Evolutionary conservation across 2,113 vertebrate species (phyloP), one percentile per base, ranked within the genome.

Genomic region (Argyrosomus japonicus): DNA sequence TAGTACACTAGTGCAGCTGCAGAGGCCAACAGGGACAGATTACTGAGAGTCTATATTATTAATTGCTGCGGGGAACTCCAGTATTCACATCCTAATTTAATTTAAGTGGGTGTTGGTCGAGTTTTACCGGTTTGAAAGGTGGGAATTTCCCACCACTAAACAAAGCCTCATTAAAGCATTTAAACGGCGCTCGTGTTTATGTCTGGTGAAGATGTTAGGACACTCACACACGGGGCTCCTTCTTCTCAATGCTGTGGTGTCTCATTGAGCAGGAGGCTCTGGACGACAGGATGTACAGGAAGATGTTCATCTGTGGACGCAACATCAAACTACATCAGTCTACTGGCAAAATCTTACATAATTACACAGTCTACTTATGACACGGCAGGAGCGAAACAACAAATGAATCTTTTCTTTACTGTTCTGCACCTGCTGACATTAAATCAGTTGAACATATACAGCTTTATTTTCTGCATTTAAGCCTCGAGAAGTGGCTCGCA

Each of bases 201-300:
- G 14, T 29, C 23, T 5, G 43, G 7, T 25, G 12, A 40, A 64
- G 23, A 12, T 2, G 27, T 18, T 1, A 25, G 7, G 32, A 45
- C 23, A 97, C 97, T 98, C 93, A 99, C 97, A 91, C 94, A 0
- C 95, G 93, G 15, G 94, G 92, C 81, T 95, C 94, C 77, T 96
- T 98, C 96, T 97, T 99, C 89, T 99, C 96, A 0, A 97, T 96
- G 89, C 95, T 95, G 91, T 96, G 95, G 69, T 94, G 95, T 5
- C 93, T 91, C 40, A 90, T 80, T 0, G 95, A 88, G 84, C 97
- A 98, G 58, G 95, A 96, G 2, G 96, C 96, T 88, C 94, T 95
- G 81, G 96, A 95, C 0, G 97, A 96, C 93, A 98, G 88, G 89
- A 97, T 93, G 74, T 95, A 97, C 57, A 99, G 95, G 91, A 97